Base-by-base conservation (phyloP, 2,888 invertebrate species). In the Cheilosia impressa region DNA sequence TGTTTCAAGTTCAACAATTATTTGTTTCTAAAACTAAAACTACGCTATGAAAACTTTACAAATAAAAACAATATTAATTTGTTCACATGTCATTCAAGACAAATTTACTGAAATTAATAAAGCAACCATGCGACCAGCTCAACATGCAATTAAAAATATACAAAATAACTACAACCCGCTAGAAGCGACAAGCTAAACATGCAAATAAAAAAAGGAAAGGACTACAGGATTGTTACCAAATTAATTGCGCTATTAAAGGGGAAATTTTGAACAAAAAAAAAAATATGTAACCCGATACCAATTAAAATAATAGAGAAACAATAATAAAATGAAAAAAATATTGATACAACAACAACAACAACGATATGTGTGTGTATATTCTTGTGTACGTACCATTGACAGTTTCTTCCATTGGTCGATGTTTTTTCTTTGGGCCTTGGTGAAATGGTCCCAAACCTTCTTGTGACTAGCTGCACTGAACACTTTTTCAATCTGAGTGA, bases 371-470 rank as follows among this genome's bases (percentile, higher is more conserved):
- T 76, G 60, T 71, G 47, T 84, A 58, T 60, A 43, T 24, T 76
- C 9, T 81, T 77, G 24, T 88, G 89, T 91, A 93, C 94, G 95
- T 96, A 98, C 98, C 97, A 96, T 95, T 87, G 97, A 96, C 94
- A 98, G 97, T 94, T 97, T 98, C 94, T 97, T 97, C 99, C 98
- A 98, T 92, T 96, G 95, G 94, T 98, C 98, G 93, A 99, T 97
- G 95, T 98, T 98, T 96, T 98, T 98, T 94, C 98, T 95, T 94
- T 98, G 98, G 90, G 98, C 97, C 95, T 98, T 98, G 94, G 98
- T 98, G 96, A 99, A 98, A 96, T 98, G 98, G 96, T 98, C 98
- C 98, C 98, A 98, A 93, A 97, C 98, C 94, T 98, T 98, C 95
- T 98, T 98, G 94, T 98, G 98, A 93, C 96, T 96, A 92, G 98